Evolutionary conservation across 2,888 invertebrate genomes (phyloP), one percentile per base, ranked within the genome.

Genomic region (Beris morrisii): DNA sequence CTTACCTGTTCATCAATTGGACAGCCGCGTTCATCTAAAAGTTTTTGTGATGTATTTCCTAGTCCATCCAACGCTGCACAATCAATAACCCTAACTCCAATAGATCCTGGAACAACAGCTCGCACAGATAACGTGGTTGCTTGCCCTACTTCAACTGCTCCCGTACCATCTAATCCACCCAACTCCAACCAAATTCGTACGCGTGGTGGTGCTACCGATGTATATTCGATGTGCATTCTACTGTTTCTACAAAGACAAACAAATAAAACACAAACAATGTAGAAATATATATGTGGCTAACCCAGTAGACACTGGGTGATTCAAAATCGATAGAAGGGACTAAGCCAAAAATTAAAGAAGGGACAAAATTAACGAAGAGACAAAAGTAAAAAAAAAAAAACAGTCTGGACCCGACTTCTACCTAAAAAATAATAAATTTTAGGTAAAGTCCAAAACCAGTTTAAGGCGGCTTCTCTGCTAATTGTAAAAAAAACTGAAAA

Each of bases 21-120:
- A 76, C 91, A 91, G 70, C 92, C 92, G 44, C 85, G 83, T 67
- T 88, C 87, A 76, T 91, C 90, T 7, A 90, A 81, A 22, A 92
- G 82, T 69, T 87, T 87, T 75, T 91, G 91, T 2, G 88, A 88
- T 3, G 88, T 87, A 73, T 90, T 89, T 0, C 89, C 89, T 3
- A 90, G 80, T 7, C 92, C 92, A 74, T 92, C 92, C 73, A 91
- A 88, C 0, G 92, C 92, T 4, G 87, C 81, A 77, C 92, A 92
- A 75, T 91, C 89, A 0, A 90, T 87, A 43, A 92, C 85, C 70
- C 87, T 85, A 66, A 90, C 87, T 38, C 89, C 90, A 69, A 91
- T 86, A 22, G 88, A 89, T 72, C 85, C 90, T 84, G 83, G 72
- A 75, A 84, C 75, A 64, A 79, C 74, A 57, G 80, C 78, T 64